Conservation (phyloP, 1,140 invertebrate genomes). For the Caenorhabditis briggsae region DNA sequence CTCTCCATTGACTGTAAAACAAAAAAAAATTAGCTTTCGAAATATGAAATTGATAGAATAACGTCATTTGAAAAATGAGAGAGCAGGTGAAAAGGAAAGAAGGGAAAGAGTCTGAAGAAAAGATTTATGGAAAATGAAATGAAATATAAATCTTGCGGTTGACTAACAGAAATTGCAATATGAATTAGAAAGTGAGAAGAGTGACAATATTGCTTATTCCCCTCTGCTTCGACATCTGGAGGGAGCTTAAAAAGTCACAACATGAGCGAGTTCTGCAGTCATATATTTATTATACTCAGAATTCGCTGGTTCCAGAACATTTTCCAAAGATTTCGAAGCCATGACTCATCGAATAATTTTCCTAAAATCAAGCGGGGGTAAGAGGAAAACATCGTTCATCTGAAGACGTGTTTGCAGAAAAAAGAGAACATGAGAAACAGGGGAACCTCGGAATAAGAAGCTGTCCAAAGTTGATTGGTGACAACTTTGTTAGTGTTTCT, state of each 20-base stretch:
- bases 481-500: constrained; percentile 49
- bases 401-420: constrained; percentile 16
- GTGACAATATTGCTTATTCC: constrained; percentile 19
- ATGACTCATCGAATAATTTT: too few species aligned
- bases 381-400: constrained; percentile 14
- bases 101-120: background rate
- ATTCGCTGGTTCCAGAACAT: too few species aligned
- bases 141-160: constrained; percentile 27
- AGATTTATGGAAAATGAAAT: background rate
- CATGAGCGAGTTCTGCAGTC: background rate
- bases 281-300: too few species aligned
- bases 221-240: background rate
- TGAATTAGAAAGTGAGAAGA: background rate
- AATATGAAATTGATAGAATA: background rate
- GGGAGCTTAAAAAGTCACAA: background rate
- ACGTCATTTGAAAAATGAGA: background rate
- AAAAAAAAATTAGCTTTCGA: background rate
- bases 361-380: background rate
- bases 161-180: constrained; percentile 37
- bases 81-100: background rate
- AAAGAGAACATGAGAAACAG: constrained; percentile 31
- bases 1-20: background rate
- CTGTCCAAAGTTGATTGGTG: constrained; percentile 25
- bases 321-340: too few species aligned
- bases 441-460: background rate